Evolutionary conservation across 2,888 invertebrate genomes (phyloP).

Genomic region (Tipula unca): DNA sequence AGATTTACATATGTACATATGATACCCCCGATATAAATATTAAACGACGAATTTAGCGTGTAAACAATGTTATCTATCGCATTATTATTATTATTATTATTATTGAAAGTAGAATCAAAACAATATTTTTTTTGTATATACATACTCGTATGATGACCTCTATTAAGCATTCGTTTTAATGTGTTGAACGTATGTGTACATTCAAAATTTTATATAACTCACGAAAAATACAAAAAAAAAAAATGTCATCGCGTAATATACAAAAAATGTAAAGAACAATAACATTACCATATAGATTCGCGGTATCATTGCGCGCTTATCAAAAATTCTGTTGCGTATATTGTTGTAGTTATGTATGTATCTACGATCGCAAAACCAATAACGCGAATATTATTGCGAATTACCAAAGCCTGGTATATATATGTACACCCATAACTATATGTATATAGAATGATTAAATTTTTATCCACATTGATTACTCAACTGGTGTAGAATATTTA

Average conservation of each 20-base stretch:
- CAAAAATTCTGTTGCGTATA: too few relatives aligned
- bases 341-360: too few relatives aligned
- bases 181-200: too few relatives aligned
- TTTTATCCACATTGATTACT: background rate
- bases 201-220: too few relatives aligned
- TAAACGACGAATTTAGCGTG: background rate
- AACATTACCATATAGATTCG: too few relatives aligned
- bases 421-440: background rate
- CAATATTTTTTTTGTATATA: background rate
- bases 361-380: too few relatives aligned
- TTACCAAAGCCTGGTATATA: background rate
- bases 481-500: background rate
- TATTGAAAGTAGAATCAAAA: background rate
- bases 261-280: too few relatives aligned
- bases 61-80: background rate
- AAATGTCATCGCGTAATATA: too few relatives aligned
- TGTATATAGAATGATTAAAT: too few relatives aligned
- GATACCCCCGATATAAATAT: background rate
- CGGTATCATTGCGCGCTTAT: too few relatives aligned
- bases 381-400: too few relatives aligned
- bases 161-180: background rate
- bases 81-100: background rate
- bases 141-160: background rate
- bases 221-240: too few relatives aligned
- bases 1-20: background rate